Conservation (phyloP, 2,888 invertebrate genomes). For the Thalpophila matura region DNA sequence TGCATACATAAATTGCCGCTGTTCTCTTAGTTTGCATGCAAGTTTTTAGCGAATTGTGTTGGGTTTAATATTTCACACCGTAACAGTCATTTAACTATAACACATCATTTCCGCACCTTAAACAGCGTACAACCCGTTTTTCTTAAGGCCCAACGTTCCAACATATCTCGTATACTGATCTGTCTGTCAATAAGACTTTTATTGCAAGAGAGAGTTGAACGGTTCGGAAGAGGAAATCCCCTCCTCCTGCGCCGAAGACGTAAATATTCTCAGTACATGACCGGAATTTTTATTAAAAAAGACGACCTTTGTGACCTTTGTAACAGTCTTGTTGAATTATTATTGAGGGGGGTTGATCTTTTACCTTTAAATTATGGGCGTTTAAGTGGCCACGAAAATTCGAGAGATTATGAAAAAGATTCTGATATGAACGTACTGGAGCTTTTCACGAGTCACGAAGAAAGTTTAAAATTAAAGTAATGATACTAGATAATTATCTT, state of each 20-base stretch:
- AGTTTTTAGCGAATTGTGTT: too few relatives aligned
- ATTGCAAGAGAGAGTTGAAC: constrained; percentile 64
- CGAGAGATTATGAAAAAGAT: neutral
- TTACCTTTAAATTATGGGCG: constrained; percentile 9
- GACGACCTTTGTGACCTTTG: constrained; percentile 5
- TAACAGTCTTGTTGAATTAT: constrained; percentile 29
- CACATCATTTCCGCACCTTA: neutral
- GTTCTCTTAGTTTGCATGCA: too few relatives aligned
- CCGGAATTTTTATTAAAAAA: constrained; percentile 55
- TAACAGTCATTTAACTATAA: neutral
- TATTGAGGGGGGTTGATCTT: too few relatives aligned
- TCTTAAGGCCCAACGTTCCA: constrained; percentile 42
- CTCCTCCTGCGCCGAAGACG: constrained; percentile 27
- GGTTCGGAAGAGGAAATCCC: constrained; percentile 13
- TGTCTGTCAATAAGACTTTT: constrained; percentile 71
- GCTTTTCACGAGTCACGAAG: too few relatives aligned
- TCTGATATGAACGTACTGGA: neutral
- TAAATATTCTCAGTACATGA: constrained; percentile 46
- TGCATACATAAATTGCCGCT: too few relatives aligned
- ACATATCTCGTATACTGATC: constrained; percentile 61
- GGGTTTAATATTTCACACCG: neutral
- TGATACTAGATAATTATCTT: too few relatives aligned
- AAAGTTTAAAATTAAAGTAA: too few relatives aligned
- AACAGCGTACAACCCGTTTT: constrained; percentile 4
- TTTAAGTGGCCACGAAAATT: neutral